A percentile compares a stretch with the other conserved stretches of the same genome.
These are phyloP conservation scores for Drosophila micromelanica DNA, from an alignment of 1,140 invertebrate species.

Conservation along the genomic window DNA sequence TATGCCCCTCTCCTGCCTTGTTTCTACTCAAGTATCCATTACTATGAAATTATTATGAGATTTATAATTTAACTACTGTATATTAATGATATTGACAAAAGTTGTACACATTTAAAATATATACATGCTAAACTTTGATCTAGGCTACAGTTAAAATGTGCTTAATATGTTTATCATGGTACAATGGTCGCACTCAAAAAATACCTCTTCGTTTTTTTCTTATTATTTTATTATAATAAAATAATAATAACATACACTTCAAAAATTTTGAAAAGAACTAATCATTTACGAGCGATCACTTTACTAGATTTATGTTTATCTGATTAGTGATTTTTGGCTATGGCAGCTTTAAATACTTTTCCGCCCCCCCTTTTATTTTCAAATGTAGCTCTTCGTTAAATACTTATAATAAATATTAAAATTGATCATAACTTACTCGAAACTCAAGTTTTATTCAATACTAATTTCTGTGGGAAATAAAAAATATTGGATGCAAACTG, in stretches of 20 bases:
- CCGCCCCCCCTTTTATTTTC: not conserved
- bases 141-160: not conserved
- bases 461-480: too few species aligned
- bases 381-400: slow-evolving; percentile 26
- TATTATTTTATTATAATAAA: too few species aligned
- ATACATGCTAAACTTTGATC: not conserved
- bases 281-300: not conserved
- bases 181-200: not conserved
- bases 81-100: slow-evolving; percentile 1
- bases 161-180: not conserved
- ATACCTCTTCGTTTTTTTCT: not conserved
- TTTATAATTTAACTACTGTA: slow-evolving; percentile 1
- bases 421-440: not conserved
- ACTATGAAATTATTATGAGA: slow-evolving; percentile 5
- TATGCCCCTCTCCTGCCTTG: not conserved
- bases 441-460: too few species aligned
- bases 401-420: slow-evolving; percentile 18
- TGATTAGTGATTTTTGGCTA: slow-evolving; percentile 5
- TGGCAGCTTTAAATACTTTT: slow-evolving; percentile 6
- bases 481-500: too few species aligned
- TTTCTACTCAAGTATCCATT: not conserved
- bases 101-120: too few species aligned
- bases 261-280: too few species aligned
- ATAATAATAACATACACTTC: not conserved
- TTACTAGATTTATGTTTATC: not conserved